Percentiles rank a stretch among this genome's conserved stretches.
Evolutionary conservation across 2,888 invertebrate species (phyloP).

Genomic region (Atrina japonica): DNA sequence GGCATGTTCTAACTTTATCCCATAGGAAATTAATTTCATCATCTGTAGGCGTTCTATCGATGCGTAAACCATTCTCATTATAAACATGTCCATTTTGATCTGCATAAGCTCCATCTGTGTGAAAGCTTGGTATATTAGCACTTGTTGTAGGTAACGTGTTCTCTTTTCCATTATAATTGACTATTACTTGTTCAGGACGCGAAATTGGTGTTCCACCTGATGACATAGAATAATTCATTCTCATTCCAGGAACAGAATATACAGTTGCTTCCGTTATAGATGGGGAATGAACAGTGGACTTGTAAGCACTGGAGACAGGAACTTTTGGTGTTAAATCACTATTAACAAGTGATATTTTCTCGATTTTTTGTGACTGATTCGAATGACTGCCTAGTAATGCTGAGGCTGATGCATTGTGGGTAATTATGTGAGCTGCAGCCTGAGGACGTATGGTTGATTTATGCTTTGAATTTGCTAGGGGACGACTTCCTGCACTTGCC

Average conservation of each 20-base stretch:
- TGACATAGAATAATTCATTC: constrained; percentile 57
- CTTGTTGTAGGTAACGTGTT: constrained; percentile 21
- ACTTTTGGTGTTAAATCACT: constrained; percentile 68
- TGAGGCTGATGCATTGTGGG: constrained; percentile 41
- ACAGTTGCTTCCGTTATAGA: constrained; percentile 28
- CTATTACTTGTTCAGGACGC: constrained; percentile 46
- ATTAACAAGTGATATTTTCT: constrained; percentile 64
- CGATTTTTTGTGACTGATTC: constrained; percentile 38
- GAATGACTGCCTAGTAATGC: constrained; percentile 19
- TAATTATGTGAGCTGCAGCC: constrained; percentile 74
- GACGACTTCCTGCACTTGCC: constrained; percentile 60
- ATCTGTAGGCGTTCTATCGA: constrained; percentile 79
- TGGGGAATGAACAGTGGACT: constrained; percentile 16
- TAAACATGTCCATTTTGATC: constrained; percentile 54
- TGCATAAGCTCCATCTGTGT: neutral
- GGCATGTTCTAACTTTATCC: constrained; percentile 78
- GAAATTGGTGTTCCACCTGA: constrained; percentile 40
- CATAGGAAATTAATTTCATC: constrained; percentile 79
- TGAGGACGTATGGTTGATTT: constrained; percentile 62
- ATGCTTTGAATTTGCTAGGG: constrained; percentile 54
- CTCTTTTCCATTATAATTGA: neutral
- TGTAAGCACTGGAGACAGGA: constrained; percentile 47
- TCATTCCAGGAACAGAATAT: constrained; percentile 42
- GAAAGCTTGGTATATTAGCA: constrained; percentile 15
- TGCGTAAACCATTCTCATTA: constrained; percentile 70